These are phyloP conservation scores for Eutolmus rufibarbis DNA, from an alignment of 2,888 invertebrate species.

Conservation along the genomic window DNA sequence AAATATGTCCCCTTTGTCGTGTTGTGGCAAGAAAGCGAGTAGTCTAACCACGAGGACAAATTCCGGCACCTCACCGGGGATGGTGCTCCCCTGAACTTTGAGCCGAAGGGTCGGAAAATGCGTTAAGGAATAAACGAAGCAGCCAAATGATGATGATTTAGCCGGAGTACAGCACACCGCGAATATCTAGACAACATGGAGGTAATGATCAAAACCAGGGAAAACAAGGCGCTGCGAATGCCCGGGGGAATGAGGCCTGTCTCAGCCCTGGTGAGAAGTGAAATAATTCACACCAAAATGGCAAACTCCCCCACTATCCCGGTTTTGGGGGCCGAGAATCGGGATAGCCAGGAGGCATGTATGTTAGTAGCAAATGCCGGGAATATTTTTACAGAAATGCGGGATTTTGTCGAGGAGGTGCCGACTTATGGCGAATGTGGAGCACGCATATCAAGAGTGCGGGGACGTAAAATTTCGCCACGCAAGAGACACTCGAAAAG, in stretches of 20 bases:
- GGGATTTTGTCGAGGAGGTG: conserved; percentile 8
- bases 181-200: conserved; percentile 16
- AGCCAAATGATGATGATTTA: conserved; percentile 40
- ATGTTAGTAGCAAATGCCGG: conserved; percentile 32
- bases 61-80: background rate
- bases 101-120: conserved; percentile 10
- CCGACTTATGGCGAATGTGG: conserved; percentile 15
- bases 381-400: conserved; percentile 17
- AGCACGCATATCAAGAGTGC: background rate
- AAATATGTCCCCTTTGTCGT: conserved; percentile 40
- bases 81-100: background rate
- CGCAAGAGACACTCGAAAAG: conserved; percentile 37
- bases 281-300: conserved; percentile 39
- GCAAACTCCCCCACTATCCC: conserved; percentile 1
- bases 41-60: background rate
- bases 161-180: conserved; percentile 3
- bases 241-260: background rate
- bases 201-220: conserved; percentile 12
- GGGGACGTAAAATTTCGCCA: conserved; percentile 12
- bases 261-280: background rate
- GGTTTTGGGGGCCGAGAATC: background rate
- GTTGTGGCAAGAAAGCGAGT: background rate
- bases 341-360: conserved; percentile 25
- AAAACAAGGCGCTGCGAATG: background rate
- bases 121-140: conserved; percentile 25